Base-by-base conservation (phyloP, 2,888 invertebrate species). In the Ferdinandea cuprea region DNA sequence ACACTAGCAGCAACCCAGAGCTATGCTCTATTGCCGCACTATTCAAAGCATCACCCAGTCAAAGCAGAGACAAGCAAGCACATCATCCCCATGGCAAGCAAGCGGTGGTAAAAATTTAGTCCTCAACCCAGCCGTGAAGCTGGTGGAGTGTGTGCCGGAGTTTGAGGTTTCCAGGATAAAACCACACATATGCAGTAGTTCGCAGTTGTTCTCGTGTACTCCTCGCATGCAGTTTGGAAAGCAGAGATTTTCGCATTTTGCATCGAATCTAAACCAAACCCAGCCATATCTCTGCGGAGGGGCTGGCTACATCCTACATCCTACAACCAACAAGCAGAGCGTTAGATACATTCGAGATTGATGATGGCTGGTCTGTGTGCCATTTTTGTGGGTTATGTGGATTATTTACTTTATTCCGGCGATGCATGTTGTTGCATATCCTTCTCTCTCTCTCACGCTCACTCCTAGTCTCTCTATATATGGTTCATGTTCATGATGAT, bases 381-480 rank as follows among this genome's bases (percentile, higher is more conserved):
- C 59, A 77, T 83, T 83, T 83, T 83, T 83, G 83, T 77, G 83
- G 83, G 72, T 44, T 83, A 68, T 83, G 83, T 72, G 83, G 78
- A 83, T 83, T 83, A 78, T 83, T 83, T 78, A 83, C 83, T 83
- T 78, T 77, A 63, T 72, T 73, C 68, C 58, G 66, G 40, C 48
- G 59, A 56, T 68, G 83, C 77, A 83, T 72, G 65, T 73, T 77
- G 83, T 73, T 83, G 83, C 83, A 83, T 44, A 40, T 76, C 54
- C 54, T 25, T 37, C 19, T 40, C 54, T n/a, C 28, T 11, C 2
- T 19, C 35, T 28, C 44, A 54, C 40, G 42, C 72, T 65, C 59
- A 54, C 58, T 44, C n/a, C n/a, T n/a, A n/a, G n/a, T n/a, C n/a
- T n/a, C 5, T 25, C 2, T 56, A 44, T 30, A 9, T 28, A 52